Conservation (phyloP, 2,113 vertebrate genomes). For the Ancistrus triradiatus region DNA sequence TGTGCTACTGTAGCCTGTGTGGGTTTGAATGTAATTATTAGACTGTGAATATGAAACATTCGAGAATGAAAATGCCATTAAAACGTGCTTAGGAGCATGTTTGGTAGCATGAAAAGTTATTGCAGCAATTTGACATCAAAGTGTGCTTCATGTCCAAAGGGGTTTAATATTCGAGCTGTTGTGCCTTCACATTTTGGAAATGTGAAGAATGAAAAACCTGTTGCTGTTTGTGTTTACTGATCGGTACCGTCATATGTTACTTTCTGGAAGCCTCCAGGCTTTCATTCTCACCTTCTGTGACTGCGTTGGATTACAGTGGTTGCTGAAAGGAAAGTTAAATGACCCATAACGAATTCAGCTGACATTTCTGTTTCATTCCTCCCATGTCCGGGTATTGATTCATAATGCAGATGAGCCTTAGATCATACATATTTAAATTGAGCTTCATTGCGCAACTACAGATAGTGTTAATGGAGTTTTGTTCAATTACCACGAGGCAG, state of each 20-base stretch:
- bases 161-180: no score
- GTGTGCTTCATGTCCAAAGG: no score
- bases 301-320: not conserved
- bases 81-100: no score
- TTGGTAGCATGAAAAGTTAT: no score
- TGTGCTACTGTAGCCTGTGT: no score
- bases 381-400: not conserved
- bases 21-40: no score
- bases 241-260: not conserved
- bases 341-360: not conserved
- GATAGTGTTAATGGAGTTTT: constrained; percentile 4
- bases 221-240: not conserved
- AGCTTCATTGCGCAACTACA: not conserved
- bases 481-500: not conserved
- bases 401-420: not conserved
- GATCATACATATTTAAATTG: constrained; percentile 17
- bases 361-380: not conserved
- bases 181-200: no score
- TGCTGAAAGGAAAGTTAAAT: not conserved
- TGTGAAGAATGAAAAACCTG: not conserved
- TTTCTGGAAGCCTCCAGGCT: not conserved
- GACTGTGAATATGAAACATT: no score
- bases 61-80: no score
- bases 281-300: not conserved
- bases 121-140: no score